Evolutionary conservation across 2,113 vertebrate species (phyloP), one percentile per base, ranked within the genome.

Genomic region (Cervus canadensis): DNA sequence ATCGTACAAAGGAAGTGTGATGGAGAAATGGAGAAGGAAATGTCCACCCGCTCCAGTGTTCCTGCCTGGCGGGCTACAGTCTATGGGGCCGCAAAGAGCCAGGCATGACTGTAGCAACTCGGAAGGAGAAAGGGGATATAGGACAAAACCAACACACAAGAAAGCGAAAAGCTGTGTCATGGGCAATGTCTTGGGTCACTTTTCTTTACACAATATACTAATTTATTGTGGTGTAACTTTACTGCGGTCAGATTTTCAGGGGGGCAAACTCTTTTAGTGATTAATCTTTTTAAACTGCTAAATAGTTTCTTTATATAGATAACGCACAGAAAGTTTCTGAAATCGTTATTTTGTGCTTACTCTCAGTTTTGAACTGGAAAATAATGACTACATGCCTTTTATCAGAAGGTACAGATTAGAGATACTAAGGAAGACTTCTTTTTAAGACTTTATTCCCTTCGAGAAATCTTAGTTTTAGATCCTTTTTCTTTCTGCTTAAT

Each of bases 141-240:
- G 45, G 30, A 30, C 79, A 26, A 40, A 82, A 4, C 26, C 45
- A 33, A 36, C 11, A 43, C 23, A 33, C 17, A 16, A 15, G 23
- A 43, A 76, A 33, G 13, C 0, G 1, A 11, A 10, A 71, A 10
- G 4, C 10, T 16, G 3, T 43, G 6, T n/a, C 11, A 16, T 1
- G 21, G 14, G 25, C 13, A 33, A 19, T 13, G 1, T 5, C 30
- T 19, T 14, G 2, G 19, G 43, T 48, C 8, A 1, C 52, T 28
- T 10, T 50, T 92, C 16, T 43, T 92, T 21, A 7, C 2, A 36
- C 43, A 25, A 11, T 8, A 91, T 64, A 48, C 4, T 48, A 17
- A 10, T n/a, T 78, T 62, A 74, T 50, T 87, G 52, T n/a, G 16
- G 33, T 79, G 3, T 56, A 76, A 85, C 19, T 90, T 62, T 28